Evolutionary conservation across 2,888 invertebrate genomes (phyloP).

Genomic region (Anagyrus pseudococci): DNA sequence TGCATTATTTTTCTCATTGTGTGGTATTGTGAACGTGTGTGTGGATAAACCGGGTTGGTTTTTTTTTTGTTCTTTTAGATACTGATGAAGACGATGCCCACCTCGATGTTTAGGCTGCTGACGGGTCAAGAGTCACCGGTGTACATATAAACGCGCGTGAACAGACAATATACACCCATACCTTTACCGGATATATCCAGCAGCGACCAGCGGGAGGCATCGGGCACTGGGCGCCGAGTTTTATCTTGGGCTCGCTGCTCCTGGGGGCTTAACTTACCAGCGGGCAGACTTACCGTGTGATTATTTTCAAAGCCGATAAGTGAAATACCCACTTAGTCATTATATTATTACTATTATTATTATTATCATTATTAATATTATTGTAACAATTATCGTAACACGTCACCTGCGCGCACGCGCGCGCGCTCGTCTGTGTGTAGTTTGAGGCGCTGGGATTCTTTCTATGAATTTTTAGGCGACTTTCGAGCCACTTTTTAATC

Average conservation of each 20-base stretch:
- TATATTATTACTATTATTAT: slow-evolving; percentile 17
- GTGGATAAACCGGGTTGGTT: neutral
- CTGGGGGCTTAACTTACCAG: no score
- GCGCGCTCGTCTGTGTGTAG: neutral
- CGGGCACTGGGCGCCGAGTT: no score
- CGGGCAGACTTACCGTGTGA: no score
- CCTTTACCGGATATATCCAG: no score
- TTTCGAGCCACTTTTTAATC: no score
- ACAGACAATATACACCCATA: slow-evolving; percentile 62
- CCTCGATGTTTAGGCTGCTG: slow-evolving; percentile 98
- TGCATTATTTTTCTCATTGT: no score
- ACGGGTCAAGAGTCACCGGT: slow-evolving; percentile 99
- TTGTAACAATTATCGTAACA: no score
- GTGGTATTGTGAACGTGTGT: neutral
- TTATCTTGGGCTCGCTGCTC: no score
- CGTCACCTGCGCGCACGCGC: neutral
- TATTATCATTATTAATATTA: neutral
- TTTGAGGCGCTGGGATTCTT: slow-evolving; percentile 21
- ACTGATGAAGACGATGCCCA: slow-evolving; percentile 99
- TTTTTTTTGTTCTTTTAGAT: slow-evolving; percentile 70
- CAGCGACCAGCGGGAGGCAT: no score
- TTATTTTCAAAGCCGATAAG: slow-evolving; percentile 31
- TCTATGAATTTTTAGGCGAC: no score
- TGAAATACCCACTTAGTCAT: neutral
- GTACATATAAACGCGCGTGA: slow-evolving; percentile 80